Base-by-base conservation (phyloP, 2,113 vertebrate species). In the Mugil cephalus region DNA sequence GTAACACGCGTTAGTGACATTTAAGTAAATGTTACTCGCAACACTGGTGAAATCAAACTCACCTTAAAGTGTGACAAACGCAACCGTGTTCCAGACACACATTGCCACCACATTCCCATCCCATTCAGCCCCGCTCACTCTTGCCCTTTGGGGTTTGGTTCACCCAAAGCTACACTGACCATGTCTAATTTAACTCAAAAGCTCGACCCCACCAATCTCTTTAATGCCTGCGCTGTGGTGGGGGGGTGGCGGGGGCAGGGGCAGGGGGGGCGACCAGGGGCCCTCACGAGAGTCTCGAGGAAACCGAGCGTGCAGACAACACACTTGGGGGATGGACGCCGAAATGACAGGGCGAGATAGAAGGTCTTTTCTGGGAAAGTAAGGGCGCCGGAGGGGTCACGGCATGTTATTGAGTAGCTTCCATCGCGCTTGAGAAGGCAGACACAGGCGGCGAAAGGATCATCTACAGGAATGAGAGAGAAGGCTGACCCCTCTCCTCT, bases 131-230 rank as follows among this genome's bases (percentile, higher is more conserved):
- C 69, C 76, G 84, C 85, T 84, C 70, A 84, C 50, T 72, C 40
- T 78, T 90, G 90, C 92, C 89, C 89, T 88, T 85, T 8, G 74
- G 79, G 68, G 64, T 71, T 67, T 19, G 77, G 58, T 80, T 77
- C 79, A 45, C 74, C 79, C 70, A 77, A 69, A 62, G 86, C 69
- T 90, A 92, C 77, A 93, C 86, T 94, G 91, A 91, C 93, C 91
- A 79, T 94, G 93, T 94, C 94, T 92, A 95, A 95, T 95, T 93
- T 89, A 80, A 75, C 89, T 94, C 83, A 94, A 95, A 91, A 89
- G 91, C 91, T 86, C 87, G 71, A 89, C 92, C 82, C 89, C 86
- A 91, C 86, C 93, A 93, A 94, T 93, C 91, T 87, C 81, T 87
- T 87, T 91, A 90, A 89, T 77, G 86, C 80, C 47, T 73, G 74